phyloP scores from a whole-genome alignment of 2,888 invertebrate species.

The Pristionchus fissidentatus region DNA sequence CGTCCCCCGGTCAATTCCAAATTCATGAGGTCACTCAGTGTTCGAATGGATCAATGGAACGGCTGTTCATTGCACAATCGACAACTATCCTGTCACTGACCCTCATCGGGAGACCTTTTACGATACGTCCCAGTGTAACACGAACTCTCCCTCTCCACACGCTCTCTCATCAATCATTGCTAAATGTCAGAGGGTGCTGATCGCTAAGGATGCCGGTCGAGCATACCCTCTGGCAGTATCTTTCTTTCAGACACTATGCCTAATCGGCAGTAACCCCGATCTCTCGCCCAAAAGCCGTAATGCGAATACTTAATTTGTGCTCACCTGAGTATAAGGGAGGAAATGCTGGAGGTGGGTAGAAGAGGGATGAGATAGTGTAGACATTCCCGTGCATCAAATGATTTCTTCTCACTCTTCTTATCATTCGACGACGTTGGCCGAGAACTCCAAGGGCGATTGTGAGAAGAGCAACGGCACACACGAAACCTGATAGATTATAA shows the following conservation, averaged over 20 bases:
- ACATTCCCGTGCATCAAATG: neutral
- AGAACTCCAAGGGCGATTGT: conserved; percentile 31
- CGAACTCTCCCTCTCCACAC: neutral
- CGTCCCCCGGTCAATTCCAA: neutral
- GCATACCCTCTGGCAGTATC: too few relatives aligned
- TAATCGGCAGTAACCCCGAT: too few relatives aligned
- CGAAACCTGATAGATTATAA: conserved; percentile 10
- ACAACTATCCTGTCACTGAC: neutral
- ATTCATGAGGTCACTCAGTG: neutral
- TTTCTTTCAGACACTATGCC: too few relatives aligned
- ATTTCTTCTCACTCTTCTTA: conserved; percentile 17
- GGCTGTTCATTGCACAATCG: conserved; percentile 31
- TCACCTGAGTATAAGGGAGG: conserved; percentile 29
- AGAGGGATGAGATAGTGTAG: conserved; percentile 5
- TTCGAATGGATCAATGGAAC: neutral
- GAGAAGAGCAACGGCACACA: neutral
- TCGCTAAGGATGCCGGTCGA: too few relatives aligned
- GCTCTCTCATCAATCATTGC: too few relatives aligned
- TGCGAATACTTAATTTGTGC: too few relatives aligned
- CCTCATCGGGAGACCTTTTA: neutral
- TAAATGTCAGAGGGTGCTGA: too few relatives aligned
- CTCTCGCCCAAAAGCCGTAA: too few relatives aligned
- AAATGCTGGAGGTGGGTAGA: neutral
- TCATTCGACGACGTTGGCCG: conserved; percentile 32
- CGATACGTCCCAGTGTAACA: conserved; percentile 6